Percentiles rank a stretch among this genome's conserved stretches.
Conservation (phyloP, 2,113 vertebrate species). For the Empidonax alnorum region DNA sequence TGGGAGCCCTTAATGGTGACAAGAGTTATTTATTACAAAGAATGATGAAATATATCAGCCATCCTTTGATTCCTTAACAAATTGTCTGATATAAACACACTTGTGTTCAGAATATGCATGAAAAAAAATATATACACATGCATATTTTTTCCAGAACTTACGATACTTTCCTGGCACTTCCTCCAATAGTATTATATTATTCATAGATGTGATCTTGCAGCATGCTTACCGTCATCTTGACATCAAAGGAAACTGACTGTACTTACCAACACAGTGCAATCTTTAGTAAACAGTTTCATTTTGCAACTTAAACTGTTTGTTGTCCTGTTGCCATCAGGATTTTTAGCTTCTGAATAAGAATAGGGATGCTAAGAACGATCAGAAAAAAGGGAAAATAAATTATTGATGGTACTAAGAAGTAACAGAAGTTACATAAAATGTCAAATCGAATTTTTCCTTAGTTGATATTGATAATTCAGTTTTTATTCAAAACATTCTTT, state of each 20-base stretch:
- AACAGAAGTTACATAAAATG: background rate
- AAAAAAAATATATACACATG: background rate
- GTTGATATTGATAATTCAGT: background rate
- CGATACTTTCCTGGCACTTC: background rate
- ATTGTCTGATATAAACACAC: background rate
- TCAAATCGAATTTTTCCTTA: background rate
- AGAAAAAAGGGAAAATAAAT: background rate
- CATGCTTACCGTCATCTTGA: background rate
- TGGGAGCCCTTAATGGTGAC: background rate
- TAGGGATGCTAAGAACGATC: background rate
- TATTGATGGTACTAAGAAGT: background rate
- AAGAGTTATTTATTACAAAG: background rate
- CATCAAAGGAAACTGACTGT: background rate
- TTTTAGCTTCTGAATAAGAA: background rate
- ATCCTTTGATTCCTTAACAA: background rate
- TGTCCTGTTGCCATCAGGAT: background rate
- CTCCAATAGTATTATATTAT: background rate
- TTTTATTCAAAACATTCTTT: background rate
- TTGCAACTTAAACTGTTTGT: background rate
- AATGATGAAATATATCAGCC: background rate
- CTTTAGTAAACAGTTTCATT: background rate
- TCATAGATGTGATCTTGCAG: background rate
- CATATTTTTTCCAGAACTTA: background rate
- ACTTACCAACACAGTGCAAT: background rate
- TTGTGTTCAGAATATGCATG: background rate